Evolutionary conservation across 2,888 invertebrate genomes (phyloP).

Genomic region (Amiota mariae): DNA sequence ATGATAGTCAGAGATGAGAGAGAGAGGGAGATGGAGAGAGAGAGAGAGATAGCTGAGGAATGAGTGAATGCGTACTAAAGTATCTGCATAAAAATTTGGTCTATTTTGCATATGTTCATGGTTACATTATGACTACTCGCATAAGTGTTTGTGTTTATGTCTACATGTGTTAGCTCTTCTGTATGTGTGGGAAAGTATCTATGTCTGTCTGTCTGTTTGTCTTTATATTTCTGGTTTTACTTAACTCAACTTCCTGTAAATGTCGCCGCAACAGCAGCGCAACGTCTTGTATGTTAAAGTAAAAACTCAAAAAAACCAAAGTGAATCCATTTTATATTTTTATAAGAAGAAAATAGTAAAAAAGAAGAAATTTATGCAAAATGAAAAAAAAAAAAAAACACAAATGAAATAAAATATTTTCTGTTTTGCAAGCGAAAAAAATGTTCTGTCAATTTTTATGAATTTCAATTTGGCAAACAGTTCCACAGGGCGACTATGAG

Average conservation of each 20-base stretch:
- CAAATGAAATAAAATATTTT: constrained; percentile 3
- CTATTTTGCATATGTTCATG: constrained; percentile 27
- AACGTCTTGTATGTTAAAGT: no score
- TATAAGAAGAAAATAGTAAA: constrained; percentile 6
- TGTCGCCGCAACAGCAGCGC: background rate
- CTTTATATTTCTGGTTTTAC: background rate
- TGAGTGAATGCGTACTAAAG: background rate
- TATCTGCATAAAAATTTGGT: constrained; percentile 25
- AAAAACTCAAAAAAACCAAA: background rate
- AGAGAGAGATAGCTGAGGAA: background rate
- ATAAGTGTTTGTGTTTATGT: background rate
- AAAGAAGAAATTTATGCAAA: background rate
- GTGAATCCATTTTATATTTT: constrained; percentile 6
- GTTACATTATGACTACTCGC: background rate
- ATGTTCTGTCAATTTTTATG: constrained; percentile 21
- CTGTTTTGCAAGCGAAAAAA: background rate
- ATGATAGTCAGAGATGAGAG: no score
- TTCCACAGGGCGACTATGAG: background rate
- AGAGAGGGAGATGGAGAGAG: no score
- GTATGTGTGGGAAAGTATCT: background rate
- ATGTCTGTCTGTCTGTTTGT: background rate
- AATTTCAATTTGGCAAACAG: constrained; percentile 25
- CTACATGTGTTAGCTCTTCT: background rate
- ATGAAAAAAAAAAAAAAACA: constrained; percentile 18
- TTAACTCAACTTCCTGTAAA: background rate